Base-by-base conservation (phyloP, 1,140 invertebrate genomes). In the Drosophila neocordata region DNA sequence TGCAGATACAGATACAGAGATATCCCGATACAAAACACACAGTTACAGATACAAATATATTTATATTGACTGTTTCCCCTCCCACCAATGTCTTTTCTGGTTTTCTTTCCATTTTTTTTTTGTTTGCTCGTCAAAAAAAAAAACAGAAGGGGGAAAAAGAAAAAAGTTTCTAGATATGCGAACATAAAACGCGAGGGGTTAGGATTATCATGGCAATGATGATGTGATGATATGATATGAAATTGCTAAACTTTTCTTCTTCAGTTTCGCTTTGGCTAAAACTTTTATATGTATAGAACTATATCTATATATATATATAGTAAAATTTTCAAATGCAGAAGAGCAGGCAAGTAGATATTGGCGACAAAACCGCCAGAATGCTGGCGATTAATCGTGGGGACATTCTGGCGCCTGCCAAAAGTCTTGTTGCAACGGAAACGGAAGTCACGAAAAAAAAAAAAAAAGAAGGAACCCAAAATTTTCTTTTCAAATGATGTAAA, bases 211-310 rank as follows among this genome's bases (percentile, higher is more conserved):
- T 83, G 53, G 64, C 83, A 77, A 88, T 88, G 84, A 88, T 88
- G 83, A 88, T 88, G 83, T 88, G 83, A 88, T 88, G 83, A 88
- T 88, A 89, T 75, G 77, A 90, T 90, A 90, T 84, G 79, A 70
- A 84, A 84, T 89, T 77, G 79, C 79, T 65, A 90, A 90, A 90
- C 67, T 90, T 90, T 84, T 51, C 68, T 69, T 59, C 69, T 56
- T 64, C 35, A 34, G 63, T 73, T 65, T 67, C 27, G 48, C 60
- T 77, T 67, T 65, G 52, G 51, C 58, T 18, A n/a, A 81, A 87
- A 88, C 13, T 83, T 87, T 87, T 88, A 34, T 60, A 57, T 57
- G n/a, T 62, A 18, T 9, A 8, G 6, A 44, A 44, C 41, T 44
- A 20, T 48, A 35, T 34, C 9, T 9, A 7, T 34, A 34, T 34